phyloP scores from a whole-genome alignment of 53 echinoderm and acorn worm genomes.

The Apostichopus leukothele region DNA sequence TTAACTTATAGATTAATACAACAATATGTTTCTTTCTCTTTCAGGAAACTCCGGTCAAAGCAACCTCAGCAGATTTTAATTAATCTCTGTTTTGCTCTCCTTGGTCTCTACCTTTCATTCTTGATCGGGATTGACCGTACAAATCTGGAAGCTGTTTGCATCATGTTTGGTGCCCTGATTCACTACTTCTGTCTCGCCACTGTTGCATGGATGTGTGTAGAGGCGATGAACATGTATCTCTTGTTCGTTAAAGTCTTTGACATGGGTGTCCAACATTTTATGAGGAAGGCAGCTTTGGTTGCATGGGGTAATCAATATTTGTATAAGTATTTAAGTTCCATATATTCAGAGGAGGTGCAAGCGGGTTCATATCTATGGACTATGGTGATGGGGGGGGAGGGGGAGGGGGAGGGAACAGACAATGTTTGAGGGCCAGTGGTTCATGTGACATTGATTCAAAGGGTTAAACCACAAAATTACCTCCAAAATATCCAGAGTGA shows the following conservation, averaged over 20 bases:
- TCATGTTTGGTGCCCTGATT: constrained; percentile 59
- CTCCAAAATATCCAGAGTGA: too few relatives aligned
- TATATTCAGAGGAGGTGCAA: neutral
- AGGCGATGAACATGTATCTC: constrained; percentile 82
- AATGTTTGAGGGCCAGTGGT: neutral
- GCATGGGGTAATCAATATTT: constrained; percentile 70
- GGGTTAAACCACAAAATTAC: neutral
- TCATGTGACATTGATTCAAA: neutral
- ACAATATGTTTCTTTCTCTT: neutral
- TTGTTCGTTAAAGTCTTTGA: constrained; percentile 68
- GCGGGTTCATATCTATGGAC: neutral
- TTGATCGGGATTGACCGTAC: constrained; percentile 68
- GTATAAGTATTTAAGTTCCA: neutral
- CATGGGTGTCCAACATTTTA: constrained; percentile 51
- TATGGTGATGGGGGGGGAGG: neutral
- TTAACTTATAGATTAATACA: neutral
- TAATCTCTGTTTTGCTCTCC: constrained; percentile 60
- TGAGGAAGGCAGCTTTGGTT: constrained; percentile 46
- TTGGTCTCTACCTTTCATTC: constrained; percentile 68
- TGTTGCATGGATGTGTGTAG: constrained; percentile 79
- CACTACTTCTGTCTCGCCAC: constrained; percentile 83
- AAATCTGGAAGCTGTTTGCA: constrained; percentile 49
- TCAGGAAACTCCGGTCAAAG: constrained; percentile 68
- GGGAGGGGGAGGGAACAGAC: neutral
- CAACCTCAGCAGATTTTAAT: constrained; percentile 74